Evolutionary conservation across 2,113 vertebrate genomes (phyloP), one percentile per base, ranked within the genome.

Genomic region (Orientallactaga bullata): DNA sequence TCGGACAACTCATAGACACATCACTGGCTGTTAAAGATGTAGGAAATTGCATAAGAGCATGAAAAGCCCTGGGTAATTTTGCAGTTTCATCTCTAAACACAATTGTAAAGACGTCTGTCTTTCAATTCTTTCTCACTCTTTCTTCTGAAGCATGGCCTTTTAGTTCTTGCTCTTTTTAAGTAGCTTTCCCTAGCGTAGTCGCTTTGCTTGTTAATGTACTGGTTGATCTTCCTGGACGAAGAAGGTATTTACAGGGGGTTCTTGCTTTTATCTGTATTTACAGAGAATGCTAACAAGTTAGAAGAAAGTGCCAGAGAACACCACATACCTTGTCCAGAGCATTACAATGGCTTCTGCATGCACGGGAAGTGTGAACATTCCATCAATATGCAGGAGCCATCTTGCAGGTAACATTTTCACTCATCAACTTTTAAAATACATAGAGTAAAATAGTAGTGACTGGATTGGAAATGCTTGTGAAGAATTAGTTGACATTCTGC

Each of bases 351-450:
- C 97, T 99, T 99, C 98, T 99, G 99, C 95, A 98, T 99, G 98
- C 99, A 99, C 2, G 99, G 99, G 95, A 99, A 99, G 97, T 99
- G 99, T 85, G 99, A 99, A 97, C 99, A 99, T 96, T 99, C 99
- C 90, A 98, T 98, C 85, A 98, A 98, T 87, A 98, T 98, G 98
- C 98, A 99, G 97, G 98, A 99, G 97, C 99, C 99, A 0, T 99
- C 99, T 83, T 99, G 99, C 99, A 99, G 99, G 99, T 99, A 99
- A 98, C 47, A 24, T 66, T 95, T 95, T 42, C 77, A 16, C 74
- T 82, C 2, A 47, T 73, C 42, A 85, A 78, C 65, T 37, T 82
- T 72, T 68, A 37, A 90, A 87, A 76, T 30, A 21, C 17, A 55
- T 51, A 21, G 60, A 68, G 28, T 77, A 32, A 87, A 94, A 66